phyloP scores from a whole-genome alignment of 2,888 invertebrate genomes.

The Sesia bembeciformis region DNA sequence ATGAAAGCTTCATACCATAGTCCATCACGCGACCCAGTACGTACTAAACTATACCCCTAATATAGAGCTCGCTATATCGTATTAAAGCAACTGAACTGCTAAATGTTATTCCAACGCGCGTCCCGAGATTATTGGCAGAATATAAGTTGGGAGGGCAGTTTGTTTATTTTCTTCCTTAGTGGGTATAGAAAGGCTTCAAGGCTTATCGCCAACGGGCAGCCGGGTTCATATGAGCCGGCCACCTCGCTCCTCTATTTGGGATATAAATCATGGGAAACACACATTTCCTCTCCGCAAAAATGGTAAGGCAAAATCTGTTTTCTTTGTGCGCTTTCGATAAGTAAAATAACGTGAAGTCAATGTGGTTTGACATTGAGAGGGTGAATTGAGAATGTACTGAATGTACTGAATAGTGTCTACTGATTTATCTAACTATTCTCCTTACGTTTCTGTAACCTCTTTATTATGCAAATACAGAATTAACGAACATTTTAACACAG shows the following conservation, averaged over 20 bases:
- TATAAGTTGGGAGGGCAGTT: conserved; percentile 48
- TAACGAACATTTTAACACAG: too few species aligned
- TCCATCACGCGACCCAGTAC: too few species aligned
- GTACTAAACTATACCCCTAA: too few species aligned
- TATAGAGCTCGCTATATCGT: too few species aligned
- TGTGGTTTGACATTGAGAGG: background rate
- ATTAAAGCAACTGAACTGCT: background rate
- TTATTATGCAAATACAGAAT: too few species aligned
- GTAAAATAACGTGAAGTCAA: background rate
- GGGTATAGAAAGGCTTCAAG: conserved; percentile 47
- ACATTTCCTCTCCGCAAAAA: conserved; percentile 66
- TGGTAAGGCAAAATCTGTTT: conserved; percentile 55
- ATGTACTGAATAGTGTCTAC: too few species aligned
- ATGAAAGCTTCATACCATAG: too few species aligned
- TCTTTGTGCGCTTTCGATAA: conserved; percentile 26
- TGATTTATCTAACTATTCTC: too few species aligned
- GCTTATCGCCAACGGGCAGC: conserved; percentile 68
- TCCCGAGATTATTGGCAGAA: conserved; percentile 47
- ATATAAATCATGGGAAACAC: conserved; percentile 70
- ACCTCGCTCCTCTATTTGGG: conserved; percentile 55
- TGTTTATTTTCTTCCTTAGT: conserved; percentile 67
- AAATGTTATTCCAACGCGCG: conserved; percentile 7
- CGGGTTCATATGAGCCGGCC: conserved; percentile 44
- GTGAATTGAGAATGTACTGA: background rate
- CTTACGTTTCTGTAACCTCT: too few species aligned